Conservation (phyloP, 2,888 invertebrate species). For the Nezara viridula region DNA sequence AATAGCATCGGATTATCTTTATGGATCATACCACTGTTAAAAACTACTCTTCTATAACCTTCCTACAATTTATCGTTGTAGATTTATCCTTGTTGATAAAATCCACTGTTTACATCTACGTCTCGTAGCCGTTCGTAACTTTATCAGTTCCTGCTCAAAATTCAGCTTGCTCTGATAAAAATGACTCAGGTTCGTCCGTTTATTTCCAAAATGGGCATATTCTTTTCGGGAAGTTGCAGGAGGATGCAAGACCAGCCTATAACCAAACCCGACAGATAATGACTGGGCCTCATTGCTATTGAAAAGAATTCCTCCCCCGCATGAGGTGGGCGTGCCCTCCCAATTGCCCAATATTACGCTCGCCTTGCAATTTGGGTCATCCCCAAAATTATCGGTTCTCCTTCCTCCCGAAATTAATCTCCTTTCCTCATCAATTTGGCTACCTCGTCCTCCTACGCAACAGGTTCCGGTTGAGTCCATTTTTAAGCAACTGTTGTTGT, state of each 20-base stretch:
- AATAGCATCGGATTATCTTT: too few species aligned
- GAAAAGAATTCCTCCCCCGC: background rate
- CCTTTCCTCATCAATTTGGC: background rate
- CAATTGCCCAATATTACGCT: background rate
- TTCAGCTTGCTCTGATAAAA: background rate
- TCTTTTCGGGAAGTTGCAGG: background rate
- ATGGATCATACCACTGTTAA: too few species aligned
- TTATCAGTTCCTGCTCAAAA: background rate
- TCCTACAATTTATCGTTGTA: too few species aligned
- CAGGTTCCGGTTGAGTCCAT: background rate
- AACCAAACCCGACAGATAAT: background rate
- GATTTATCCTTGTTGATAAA: too few species aligned
- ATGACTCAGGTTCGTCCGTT: background rate
- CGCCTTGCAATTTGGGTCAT: conserved; percentile 10
- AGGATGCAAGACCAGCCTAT: background rate
- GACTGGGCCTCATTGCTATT: background rate
- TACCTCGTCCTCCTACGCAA: background rate
- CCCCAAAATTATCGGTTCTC: background rate
- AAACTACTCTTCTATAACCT: too few species aligned
- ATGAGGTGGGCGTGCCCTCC: background rate
- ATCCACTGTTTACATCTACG: too few species aligned
- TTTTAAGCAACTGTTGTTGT: background rate
- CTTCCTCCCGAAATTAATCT: background rate
- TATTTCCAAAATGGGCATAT: background rate
- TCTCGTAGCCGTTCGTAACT: too few species aligned